Evolutionary conservation across 2,888 invertebrate species (phyloP).

Genomic region (Polymixis lichenea): DNA sequence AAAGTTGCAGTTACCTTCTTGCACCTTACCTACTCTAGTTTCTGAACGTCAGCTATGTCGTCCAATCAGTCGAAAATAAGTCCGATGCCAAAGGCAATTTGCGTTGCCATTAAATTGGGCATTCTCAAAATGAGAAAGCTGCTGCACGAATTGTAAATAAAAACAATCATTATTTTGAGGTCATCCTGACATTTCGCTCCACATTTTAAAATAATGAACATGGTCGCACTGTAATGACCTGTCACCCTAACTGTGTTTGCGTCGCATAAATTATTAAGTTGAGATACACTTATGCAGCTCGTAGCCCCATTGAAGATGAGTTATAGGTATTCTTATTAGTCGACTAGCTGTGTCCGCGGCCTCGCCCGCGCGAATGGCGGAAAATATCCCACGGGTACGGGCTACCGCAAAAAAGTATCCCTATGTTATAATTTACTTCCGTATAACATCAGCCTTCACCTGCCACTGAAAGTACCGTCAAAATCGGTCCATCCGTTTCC

Average conservation of each 20-base stretch:
- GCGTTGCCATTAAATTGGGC: slow-evolving; percentile 8
- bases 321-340: neutral
- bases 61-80: slow-evolving; percentile 7
- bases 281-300: neutral
- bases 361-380: no score
- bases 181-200: neutral
- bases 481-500: no score
- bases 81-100: neutral
- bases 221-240: neutral
- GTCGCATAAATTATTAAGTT: neutral
- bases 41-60: neutral
- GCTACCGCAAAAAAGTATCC: no score
- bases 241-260: no score
- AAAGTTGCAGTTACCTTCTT: neutral
- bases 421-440: no score
- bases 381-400: no score
- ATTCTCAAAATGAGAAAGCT: slow-evolving; percentile 18
- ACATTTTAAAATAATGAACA: neutral
- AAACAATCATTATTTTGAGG: slow-evolving; percentile 12
- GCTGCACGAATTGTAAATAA: slow-evolving; percentile 6
- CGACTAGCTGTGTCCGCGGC: no score
- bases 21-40: neutral
- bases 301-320: neutral
- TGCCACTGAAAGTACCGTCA: no score
- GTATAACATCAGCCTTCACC: no score